Conservation (phyloP, 2,888 invertebrate genomes). For the Apoda limacodes region DNA sequence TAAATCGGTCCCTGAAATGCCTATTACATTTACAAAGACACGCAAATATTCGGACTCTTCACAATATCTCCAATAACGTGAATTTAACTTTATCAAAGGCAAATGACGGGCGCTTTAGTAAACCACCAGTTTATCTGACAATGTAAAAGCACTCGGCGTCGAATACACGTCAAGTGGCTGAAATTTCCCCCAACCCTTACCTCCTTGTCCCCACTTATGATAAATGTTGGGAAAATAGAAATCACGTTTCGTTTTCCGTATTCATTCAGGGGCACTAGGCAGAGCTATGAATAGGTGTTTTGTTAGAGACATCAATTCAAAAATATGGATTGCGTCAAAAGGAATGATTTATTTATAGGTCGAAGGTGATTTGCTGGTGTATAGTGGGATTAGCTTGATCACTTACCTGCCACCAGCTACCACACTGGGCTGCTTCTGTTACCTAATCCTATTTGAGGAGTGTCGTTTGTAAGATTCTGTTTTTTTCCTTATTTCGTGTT, state of each 20-base stretch:
- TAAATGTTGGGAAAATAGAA: conserved; percentile 53
- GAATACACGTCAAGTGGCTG: conserved; percentile 49
- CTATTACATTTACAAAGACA: too few relatives aligned
- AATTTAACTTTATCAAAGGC: conserved; percentile 42
- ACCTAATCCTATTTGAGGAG: too few relatives aligned
- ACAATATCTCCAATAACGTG: conserved; percentile 35
- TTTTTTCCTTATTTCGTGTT: too few relatives aligned
- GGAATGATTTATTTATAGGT: conserved; percentile 20
- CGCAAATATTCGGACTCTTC: conserved; percentile 26
- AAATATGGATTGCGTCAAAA: conserved; percentile 25
- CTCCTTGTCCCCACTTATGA: conserved; percentile 30
- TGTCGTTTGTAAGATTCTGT: too few relatives aligned
- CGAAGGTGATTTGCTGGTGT: conserved; percentile 11
- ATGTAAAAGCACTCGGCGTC: conserved; percentile 47
- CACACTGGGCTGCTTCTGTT: too few relatives aligned
- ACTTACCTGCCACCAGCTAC: too few relatives aligned
- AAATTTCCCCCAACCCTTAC: conserved; percentile 34
- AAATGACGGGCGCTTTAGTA: conserved; percentile 48
- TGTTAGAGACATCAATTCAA: conserved; percentile 30
- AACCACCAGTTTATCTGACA: conserved; percentile 38
- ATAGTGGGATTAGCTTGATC: too few relatives aligned
- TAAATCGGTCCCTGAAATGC: too few relatives aligned
- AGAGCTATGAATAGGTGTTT: conserved; percentile 34
- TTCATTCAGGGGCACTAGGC: conserved; percentile 27
- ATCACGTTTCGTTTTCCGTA: conserved; percentile 43